phyloP scores from a whole-genome alignment of 2,797 vertebrate genomes.

The Mormyrus hasselquistii region DNA sequence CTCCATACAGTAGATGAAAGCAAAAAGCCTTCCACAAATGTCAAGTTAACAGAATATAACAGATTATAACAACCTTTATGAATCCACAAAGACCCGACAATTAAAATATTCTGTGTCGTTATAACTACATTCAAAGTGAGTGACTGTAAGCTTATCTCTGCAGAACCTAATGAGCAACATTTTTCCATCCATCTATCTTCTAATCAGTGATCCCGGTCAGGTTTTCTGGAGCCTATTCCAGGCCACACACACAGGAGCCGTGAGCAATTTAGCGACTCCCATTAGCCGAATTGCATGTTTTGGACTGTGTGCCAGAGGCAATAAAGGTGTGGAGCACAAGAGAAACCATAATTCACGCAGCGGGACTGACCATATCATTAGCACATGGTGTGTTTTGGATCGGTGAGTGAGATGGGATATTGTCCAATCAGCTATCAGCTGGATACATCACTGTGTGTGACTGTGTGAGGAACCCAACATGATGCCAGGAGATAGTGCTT shows the following conservation, averaged over 20 bases:
- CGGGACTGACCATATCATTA: neutral
- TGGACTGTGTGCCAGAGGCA: neutral
- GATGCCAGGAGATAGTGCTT: neutral
- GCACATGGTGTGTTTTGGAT: neutral
- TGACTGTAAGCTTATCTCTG: neutral
- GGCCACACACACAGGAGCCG: neutral
- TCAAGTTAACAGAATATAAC: constrained; percentile 2
- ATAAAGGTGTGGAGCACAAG: neutral
- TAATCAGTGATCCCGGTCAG: neutral
- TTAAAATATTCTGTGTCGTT: neutral
- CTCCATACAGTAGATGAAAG: constrained; percentile 28
- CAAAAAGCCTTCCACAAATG: constrained; percentile 18
- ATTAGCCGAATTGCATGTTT: neutral
- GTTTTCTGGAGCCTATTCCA: neutral
- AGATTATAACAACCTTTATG: neutral
- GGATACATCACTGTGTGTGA: neutral
- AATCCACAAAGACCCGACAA: neutral
- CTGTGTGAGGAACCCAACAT: neutral
- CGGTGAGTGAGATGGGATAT: neutral
- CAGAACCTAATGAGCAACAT: neutral
- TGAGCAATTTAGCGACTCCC: neutral
- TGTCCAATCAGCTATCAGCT: neutral
- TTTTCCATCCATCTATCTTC: neutral
- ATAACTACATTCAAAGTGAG: neutral
- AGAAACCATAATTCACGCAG: neutral